A percentile compares a stretch with the other conserved stretches of the same genome.
These are phyloP conservation scores for Coluber constrictor DNA, from an alignment of 2,797 vertebrate genomes.

Conservation along the genomic window DNA sequence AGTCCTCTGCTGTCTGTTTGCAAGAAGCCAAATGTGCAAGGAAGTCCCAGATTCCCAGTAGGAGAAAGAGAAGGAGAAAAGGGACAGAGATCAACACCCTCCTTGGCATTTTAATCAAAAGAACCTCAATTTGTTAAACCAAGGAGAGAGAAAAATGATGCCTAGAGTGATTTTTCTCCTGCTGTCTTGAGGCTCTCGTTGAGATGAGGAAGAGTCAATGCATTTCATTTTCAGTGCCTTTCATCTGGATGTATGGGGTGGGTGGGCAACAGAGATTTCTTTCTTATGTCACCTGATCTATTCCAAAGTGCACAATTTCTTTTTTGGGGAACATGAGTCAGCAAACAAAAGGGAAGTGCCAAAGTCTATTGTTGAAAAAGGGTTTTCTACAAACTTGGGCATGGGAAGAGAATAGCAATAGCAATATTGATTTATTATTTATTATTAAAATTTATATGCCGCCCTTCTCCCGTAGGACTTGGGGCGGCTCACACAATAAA, in stretches of 20 bases:
- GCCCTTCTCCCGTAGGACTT: too few relatives aligned
- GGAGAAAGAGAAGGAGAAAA: neutral
- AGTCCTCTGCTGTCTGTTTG: neutral
- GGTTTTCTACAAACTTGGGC: neutral
- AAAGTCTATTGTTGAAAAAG: slow-evolving; percentile 22
- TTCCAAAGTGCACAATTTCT: slow-evolving; percentile 58
- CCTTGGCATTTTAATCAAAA: neutral
- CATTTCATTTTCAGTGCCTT: slow-evolving; percentile 16
- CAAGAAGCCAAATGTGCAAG: neutral
- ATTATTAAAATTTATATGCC: too few relatives aligned
- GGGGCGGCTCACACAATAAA: too few relatives aligned
- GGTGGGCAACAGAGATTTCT: neutral
- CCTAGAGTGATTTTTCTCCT: slow-evolving; percentile 1
- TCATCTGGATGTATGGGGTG: neutral
- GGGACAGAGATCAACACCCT: neutral
- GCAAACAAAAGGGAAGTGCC: slow-evolving; percentile 45
- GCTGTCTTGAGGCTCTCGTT: slow-evolving; percentile 3
- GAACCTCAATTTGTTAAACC: neutral
- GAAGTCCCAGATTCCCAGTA: neutral
- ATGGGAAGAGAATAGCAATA: neutral
- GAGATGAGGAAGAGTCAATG: slow-evolving; percentile 13
- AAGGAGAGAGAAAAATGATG: slow-evolving; percentile 4
- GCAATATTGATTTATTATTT: too few relatives aligned
- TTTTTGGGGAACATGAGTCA: slow-evolving; percentile 39
- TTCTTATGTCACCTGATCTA: slow-evolving; percentile 43